Conservation (phyloP, 2,113 vertebrate genomes). For the Chionomys nivalis region DNA sequence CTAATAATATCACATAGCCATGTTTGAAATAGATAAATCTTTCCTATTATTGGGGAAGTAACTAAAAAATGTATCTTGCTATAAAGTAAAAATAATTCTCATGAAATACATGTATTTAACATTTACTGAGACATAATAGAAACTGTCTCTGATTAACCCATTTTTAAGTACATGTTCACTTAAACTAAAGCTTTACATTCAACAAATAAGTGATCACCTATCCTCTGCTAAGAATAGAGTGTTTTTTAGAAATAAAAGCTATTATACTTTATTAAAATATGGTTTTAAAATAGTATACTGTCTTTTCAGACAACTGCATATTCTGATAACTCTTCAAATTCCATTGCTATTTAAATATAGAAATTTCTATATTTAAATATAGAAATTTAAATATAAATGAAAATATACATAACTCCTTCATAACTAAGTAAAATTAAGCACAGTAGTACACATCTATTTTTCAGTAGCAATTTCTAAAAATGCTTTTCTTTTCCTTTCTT, state of each 20-base stretch:
- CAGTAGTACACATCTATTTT: not conserved
- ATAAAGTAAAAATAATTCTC: slow-evolving; percentile 48
- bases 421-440: not conserved
- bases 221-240: slow-evolving; percentile 42
- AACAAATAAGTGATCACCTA: slow-evolving; percentile 58
- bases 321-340: slow-evolving; percentile 44
- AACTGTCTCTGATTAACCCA: slow-evolving; percentile 18
- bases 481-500: not conserved
- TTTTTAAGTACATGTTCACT: slow-evolving; percentile 6
- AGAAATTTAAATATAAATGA: not conserved
- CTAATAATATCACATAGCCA: slow-evolving; percentile 18
- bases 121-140: slow-evolving; percentile 10
- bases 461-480: slow-evolving; percentile 56
- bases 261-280: slow-evolving; percentile 3
- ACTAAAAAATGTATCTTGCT: slow-evolving; percentile 32
- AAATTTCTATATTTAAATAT: not conserved
- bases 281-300: not conserved
- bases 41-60: slow-evolving; percentile 16
- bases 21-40: slow-evolving; percentile 8
- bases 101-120: slow-evolving; percentile 20
- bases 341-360: not conserved
- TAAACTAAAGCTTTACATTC: slow-evolving; percentile 60
- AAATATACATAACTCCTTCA: not conserved
- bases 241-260: slow-evolving; percentile 17
- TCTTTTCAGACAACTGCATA: slow-evolving; percentile 37